Conservation (phyloP, 92 coral and sea anemone genomes). For the Metridium senile region DNA sequence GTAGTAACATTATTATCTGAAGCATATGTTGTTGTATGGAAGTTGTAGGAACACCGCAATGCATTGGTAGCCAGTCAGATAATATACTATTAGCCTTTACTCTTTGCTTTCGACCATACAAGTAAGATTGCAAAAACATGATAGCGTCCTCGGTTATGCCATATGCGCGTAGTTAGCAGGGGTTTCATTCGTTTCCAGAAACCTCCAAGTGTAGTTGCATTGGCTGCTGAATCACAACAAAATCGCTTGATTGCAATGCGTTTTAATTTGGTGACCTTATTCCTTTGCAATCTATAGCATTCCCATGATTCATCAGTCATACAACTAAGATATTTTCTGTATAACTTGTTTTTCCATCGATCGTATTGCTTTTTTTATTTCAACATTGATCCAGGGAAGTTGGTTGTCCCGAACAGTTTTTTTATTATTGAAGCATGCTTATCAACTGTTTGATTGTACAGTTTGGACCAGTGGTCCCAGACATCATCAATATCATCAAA, state of each 20-base stretch:
- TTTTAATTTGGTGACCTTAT: not conserved
- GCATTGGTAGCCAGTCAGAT: too few relatives aligned
- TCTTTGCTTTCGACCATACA: too few relatives aligned
- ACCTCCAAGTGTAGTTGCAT: not conserved
- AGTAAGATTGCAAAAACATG: too few relatives aligned
- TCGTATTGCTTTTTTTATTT: conserved; percentile 1
- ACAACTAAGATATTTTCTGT: too few relatives aligned
- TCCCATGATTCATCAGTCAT: not conserved
- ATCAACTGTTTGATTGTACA: not conserved
- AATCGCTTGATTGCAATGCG: not conserved
- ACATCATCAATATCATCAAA: conserved; percentile 2
- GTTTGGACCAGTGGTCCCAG: conserved; percentile 5
- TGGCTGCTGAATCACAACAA: not conserved
- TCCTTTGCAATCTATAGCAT: not conserved
- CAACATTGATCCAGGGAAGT: conserved; percentile 14
- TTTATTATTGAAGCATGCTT: not conserved
- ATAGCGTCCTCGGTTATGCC: too few relatives aligned
- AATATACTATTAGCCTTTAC: too few relatives aligned
- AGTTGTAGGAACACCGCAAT: too few relatives aligned
- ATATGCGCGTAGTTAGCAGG: not conserved
- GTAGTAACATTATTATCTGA: too few relatives aligned
- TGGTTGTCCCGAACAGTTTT: not conserved
- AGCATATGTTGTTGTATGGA: too few relatives aligned
- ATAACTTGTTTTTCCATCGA: too few relatives aligned
- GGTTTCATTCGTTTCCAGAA: not conserved